Base-by-base conservation (phyloP, 2,797 vertebrate species). In the Hippoglossus hippoglossus region DNA sequence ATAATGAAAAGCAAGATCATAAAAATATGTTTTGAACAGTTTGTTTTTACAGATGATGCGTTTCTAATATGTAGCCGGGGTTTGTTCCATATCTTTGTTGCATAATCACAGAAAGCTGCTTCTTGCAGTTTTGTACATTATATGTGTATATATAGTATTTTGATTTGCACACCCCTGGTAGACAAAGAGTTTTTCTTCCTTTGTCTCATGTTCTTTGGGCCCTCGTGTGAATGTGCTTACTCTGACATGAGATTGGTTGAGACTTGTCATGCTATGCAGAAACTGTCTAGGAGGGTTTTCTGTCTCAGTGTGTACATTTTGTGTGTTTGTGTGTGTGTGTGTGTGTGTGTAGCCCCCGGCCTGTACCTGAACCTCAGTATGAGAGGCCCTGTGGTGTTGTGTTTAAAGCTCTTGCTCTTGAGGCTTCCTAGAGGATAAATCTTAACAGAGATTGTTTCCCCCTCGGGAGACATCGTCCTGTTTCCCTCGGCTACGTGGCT, bases 401-500 rank as follows among this genome's bases (percentile, higher is more conserved):
- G 22, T 64, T 64, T 24, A 39, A 39, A 39, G 36, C 36, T 12
- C 12, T 13, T 34, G 56, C 68, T 41, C n/a, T 19, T n/a, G 26
- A 67, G 65, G 55, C 46, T 47, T 78, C 36, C 41, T 13, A 58
- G 63, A 68, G 22, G 53, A 25, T 25, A 53, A 22, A 79, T 64
- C 39, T 67, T 54, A 21, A 51, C 55, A 41, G 50, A 51, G 15
- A 2, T 5, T 47, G 2, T 24, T 12, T 26, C 25, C 34, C 19
- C n/a, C 51, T 13, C 31, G 19, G 50, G 44, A 80, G 51, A 69
- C 39, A 26, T 63, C 46, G 0, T 77, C 36, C 58, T 69, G 64
- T 79, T 68, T 61, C 28, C 52, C 31, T 16, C 26, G 57, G 41
- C 72, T 63, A 67, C 70, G 68, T 83, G 82, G 80, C 84, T 83